Percentiles rank a stretch among this genome's conserved stretches.
Evolutionary conservation across 2,113 vertebrate species (phyloP).

Genomic region (Larimichthys crocea): DNA sequence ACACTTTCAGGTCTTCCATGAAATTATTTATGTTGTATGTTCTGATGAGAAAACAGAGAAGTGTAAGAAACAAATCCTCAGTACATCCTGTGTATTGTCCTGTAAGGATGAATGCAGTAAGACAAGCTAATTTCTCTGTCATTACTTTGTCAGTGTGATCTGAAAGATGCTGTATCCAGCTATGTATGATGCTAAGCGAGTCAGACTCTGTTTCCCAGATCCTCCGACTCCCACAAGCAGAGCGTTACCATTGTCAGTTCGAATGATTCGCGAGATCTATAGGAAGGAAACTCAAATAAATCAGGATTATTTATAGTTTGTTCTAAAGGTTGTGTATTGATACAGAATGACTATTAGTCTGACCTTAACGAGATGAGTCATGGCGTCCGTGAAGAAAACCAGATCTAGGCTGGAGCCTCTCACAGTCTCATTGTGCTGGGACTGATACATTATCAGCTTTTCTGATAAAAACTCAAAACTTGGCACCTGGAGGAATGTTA

Average conservation of each 20-base stretch:
- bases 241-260: conserved; percentile 88
- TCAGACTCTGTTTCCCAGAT: conserved; percentile 91
- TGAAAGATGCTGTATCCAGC: conserved; percentile 90
- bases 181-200: conserved; percentile 89
- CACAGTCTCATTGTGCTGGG: conserved; percentile 85
- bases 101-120: not conserved
- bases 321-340: not conserved
- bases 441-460: conserved; percentile 85
- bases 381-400: conserved; percentile 92
- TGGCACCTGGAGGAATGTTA: conserved; percentile 74
- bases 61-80: not conserved
- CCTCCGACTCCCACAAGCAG: conserved; percentile 92
- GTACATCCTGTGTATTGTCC: not conserved
- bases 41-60: conserved; percentile 74
- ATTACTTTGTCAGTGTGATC: conserved; percentile 89
- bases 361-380: conserved; percentile 93
- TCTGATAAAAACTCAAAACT: conserved; percentile 84
- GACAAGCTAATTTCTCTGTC: not conserved
- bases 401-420: conserved; percentile 87
- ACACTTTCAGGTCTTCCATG: conserved; percentile 87
- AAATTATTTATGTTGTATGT: conserved; percentile 85
- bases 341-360: conserved; percentile 1
- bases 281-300: conserved; percentile 17
- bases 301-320: conserved; percentile 8
- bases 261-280: conserved; percentile 90